phyloP scores from a whole-genome alignment of 2,797 vertebrate species.

The Protosalanx chinensis region DNA sequence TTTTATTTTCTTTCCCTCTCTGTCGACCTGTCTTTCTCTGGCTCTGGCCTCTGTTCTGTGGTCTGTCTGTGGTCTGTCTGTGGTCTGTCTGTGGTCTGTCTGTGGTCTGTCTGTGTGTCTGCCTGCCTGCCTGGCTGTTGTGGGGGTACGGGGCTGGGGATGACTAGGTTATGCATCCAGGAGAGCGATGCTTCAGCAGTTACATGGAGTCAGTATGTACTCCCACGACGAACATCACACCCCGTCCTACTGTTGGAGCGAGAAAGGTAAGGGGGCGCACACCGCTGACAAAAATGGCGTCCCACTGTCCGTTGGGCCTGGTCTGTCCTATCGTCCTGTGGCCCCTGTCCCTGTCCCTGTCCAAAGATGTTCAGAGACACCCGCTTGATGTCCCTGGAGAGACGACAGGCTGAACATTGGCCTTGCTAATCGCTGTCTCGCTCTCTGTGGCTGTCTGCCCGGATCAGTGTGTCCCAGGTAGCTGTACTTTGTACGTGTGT shows the following conservation, averaged over 20 bases:
- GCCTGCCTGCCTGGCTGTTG: not conserved
- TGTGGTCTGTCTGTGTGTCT: not conserved
- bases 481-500: conserved; percentile 2
- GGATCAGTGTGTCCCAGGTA: not conserved
- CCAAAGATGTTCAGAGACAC: conserved; percentile 28
- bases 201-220: conserved; percentile 84
- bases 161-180: conserved; percentile 81
- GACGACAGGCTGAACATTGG: not conserved
- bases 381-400: conserved; percentile 19
- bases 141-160: conserved; percentile 46
- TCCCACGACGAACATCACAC: conserved; percentile 79
- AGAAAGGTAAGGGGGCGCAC: conserved; percentile 78
- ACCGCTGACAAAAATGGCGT: conserved; percentile 35
- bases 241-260: conserved; percentile 74
- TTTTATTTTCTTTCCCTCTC: conserved; percentile 24
- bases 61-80: not conserved
- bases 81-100: not conserved
- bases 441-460: not conserved
- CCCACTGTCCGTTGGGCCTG: conserved; percentile 38
- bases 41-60: conserved; percentile 43
- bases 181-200: conserved; percentile 88
- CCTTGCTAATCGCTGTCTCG: not conserved
- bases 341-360: conserved; percentile 31
- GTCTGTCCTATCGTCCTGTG: conserved; percentile 50
- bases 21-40: conserved; percentile 51